Percentiles rank a stretch among this genome's conserved stretches.
phyloP scores from a whole-genome alignment of 1,140 invertebrate genomes.

The Pentalonia nigronervosa region DNA sequence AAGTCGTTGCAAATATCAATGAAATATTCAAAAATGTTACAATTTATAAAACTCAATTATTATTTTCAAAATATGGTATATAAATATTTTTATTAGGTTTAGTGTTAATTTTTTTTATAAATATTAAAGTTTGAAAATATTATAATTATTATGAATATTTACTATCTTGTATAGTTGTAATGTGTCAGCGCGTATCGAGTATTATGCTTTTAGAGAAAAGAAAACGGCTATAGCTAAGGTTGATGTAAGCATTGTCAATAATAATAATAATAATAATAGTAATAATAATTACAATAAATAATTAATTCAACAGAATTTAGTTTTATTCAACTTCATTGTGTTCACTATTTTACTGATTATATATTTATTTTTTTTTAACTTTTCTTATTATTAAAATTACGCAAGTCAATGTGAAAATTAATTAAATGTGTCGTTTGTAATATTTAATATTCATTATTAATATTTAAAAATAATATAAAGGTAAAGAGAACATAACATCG shows the following conservation, averaged over 20 bases:
- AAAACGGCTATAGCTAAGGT: background rate
- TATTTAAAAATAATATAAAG: background rate
- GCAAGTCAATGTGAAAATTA: background rate
- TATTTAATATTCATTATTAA: background rate
- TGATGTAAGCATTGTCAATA: background rate
- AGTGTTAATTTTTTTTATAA: no score
- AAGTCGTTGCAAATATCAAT: background rate
- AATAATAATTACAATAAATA: no score
- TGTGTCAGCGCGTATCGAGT: background rate
- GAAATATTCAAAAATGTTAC: background rate
- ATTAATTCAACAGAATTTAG: background rate
- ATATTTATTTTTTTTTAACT: background rate
- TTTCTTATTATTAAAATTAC: background rate
- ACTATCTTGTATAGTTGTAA: background rate
- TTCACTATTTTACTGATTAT: background rate
- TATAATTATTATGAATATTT: background rate
- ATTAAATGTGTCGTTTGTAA: background rate
- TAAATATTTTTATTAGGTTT: no score
- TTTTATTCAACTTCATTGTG: background rate
- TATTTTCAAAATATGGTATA: no score
- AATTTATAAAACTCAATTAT: background rate
- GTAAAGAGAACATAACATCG: background rate
- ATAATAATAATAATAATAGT: background rate
- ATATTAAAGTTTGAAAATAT: background rate
- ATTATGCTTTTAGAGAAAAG: background rate